Evolutionary conservation across 2,888 invertebrate genomes (phyloP).

Genomic region (Sinelater perroti): DNA sequence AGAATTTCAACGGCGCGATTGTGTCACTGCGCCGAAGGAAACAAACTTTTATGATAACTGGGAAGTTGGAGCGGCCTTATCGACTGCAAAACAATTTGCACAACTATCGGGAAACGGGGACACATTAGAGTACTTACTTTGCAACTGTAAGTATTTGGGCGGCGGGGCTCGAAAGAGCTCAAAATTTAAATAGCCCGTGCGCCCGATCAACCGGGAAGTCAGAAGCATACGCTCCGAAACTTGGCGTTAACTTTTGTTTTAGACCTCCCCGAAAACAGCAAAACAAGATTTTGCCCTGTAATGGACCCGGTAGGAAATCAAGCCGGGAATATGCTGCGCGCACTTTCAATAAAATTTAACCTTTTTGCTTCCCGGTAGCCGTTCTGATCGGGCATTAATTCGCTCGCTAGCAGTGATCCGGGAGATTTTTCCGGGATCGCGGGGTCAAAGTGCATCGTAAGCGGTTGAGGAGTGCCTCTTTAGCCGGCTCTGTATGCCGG

Average conservation of each 20-base stretch:
- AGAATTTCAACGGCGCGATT: too few species aligned
- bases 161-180: too few species aligned
- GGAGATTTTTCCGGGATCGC: too few species aligned
- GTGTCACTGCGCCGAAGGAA: constrained; percentile 8
- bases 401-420: too few species aligned
- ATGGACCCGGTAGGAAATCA: background rate
- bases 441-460: too few species aligned
- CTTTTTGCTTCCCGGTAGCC: background rate
- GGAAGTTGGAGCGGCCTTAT: constrained; percentile 6
- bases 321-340: too few species aligned
- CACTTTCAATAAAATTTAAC: background rate
- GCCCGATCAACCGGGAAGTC: background rate
- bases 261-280: background rate
- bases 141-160: background rate
- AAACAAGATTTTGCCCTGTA: background rate
- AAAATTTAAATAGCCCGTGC: background rate
- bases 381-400: background rate
- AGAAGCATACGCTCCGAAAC: background rate
- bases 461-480: too few species aligned
- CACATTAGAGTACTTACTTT: constrained; percentile 1
- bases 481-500: constrained; percentile 24
- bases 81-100: constrained; percentile 1
- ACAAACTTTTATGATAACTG: constrained; percentile 19
- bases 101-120: constrained; percentile 13
- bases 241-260: background rate